Evolutionary conservation across 2,113 vertebrate genomes (phyloP).

Genomic region (Datnioides undecimradiatus): DNA sequence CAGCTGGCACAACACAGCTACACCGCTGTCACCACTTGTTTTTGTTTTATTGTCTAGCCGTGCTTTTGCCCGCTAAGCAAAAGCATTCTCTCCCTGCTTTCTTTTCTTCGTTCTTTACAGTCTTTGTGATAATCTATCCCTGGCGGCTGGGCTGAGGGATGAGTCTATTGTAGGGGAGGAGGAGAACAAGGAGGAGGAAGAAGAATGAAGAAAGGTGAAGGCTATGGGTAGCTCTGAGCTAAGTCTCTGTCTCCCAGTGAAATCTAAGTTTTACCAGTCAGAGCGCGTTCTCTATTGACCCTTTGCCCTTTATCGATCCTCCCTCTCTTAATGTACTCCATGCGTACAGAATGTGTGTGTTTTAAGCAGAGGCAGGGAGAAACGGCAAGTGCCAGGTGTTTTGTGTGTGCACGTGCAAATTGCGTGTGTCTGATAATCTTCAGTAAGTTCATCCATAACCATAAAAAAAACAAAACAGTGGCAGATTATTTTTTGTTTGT

Average conservation of each 20-base stretch:
- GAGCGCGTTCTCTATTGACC: conserved; percentile 66
- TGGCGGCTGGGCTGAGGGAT: conserved; percentile 16
- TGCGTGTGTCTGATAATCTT: conserved; percentile 40
- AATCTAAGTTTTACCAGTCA: conserved; percentile 63
- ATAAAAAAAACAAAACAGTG: conserved; percentile 22
- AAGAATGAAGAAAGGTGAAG: conserved; percentile 29
- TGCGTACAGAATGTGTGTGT: conserved; percentile 1
- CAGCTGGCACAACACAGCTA: conserved; percentile 35
- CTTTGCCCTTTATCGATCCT: conserved; percentile 60
- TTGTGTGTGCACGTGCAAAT: conserved; percentile 3
- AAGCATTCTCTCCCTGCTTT: conserved; percentile 27
- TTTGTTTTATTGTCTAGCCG: conserved; percentile 19
- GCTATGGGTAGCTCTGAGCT: conserved; percentile 28
- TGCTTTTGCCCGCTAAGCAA: conserved; percentile 19
- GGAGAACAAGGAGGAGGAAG: conserved; percentile 32
- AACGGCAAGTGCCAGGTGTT: conserved; percentile 22
- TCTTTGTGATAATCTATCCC: conserved; percentile 58
- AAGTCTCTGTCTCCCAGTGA: conserved; percentile 33
- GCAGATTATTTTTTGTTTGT: conserved; percentile 45
- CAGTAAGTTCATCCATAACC: conserved; percentile 38
- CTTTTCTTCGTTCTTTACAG: conserved; percentile 22
- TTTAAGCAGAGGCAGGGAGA: conserved; percentile 3
- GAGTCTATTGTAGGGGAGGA: conserved; percentile 48
- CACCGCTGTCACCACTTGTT: conserved; percentile 19
- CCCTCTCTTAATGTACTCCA: conserved; percentile 59